Conservation (phyloP, 1,140 invertebrate genomes). For the Triops longicaudatus region DNA sequence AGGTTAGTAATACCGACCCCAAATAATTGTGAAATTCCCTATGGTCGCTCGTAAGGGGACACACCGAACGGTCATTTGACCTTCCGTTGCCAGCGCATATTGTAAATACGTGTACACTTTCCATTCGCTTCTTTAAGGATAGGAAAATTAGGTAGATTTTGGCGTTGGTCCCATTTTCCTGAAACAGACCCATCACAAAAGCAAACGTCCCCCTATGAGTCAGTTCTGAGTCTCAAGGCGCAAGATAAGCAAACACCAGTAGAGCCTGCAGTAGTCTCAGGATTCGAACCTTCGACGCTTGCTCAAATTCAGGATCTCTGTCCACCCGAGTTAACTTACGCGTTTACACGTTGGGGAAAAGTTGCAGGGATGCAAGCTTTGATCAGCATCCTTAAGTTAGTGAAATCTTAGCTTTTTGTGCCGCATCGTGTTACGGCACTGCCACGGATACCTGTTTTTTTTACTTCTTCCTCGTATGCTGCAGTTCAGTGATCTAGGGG, state of each 20-base stretch:
- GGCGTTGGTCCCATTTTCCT: background rate
- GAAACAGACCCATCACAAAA: constrained; percentile 6
- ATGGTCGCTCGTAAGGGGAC: background rate
- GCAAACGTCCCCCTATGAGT: constrained; percentile 4
- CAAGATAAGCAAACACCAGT: background rate
- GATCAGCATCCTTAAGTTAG: too few species aligned
- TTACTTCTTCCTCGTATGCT: too few species aligned
- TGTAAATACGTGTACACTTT: background rate
- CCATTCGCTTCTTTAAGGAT: background rate
- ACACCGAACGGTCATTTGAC: background rate
- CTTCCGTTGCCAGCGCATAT: background rate
- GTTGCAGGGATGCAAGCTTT: too few species aligned
- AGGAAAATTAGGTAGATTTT: background rate
- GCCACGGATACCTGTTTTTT: too few species aligned
- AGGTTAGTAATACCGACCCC: background rate
- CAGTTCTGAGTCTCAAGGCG: background rate
- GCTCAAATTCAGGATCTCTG: background rate
- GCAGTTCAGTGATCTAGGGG: background rate
- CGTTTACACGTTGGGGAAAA: too few species aligned
- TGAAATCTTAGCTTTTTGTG: too few species aligned
- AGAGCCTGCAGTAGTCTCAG: background rate
- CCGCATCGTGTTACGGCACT: too few species aligned
- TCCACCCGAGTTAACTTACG: background rate
- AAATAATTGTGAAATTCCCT: constrained; percentile 1
- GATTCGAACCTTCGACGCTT: background rate